Evolutionary conservation across 2,888 invertebrate species (phyloP).

Genomic region (Linyphia triangularis): DNA sequence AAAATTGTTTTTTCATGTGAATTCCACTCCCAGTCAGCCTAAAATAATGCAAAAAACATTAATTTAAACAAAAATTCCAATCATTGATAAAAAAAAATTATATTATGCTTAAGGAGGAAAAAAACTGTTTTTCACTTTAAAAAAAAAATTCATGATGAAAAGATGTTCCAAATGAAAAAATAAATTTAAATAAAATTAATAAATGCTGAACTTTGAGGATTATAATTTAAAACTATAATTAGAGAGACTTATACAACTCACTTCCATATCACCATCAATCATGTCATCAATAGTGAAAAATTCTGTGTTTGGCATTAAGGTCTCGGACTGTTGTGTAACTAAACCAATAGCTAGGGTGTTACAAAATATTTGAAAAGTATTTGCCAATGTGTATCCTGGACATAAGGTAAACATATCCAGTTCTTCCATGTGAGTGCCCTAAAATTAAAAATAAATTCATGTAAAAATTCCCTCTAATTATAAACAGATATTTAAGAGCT

Average conservation of each 20-base stretch:
- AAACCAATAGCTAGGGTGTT: background rate
- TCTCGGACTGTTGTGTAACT: no score
- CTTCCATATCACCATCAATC: background rate
- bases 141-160: background rate
- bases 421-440: conserved; percentile 4
- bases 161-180: background rate
- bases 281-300: background rate
- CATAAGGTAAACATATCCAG: background rate
- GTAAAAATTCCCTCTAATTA: background rate
- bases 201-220: background rate
- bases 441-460: background rate
- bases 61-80: background rate
- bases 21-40: conserved; percentile 21
- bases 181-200: background rate
- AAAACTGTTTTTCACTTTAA: background rate
- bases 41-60: background rate
- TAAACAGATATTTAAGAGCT: background rate
- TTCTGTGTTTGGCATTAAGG: background rate
- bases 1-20: background rate
- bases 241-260: background rate
- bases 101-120: background rate
- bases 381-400: background rate
- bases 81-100: background rate
- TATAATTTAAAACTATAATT: background rate
- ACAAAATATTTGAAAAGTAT: conserved; percentile 15